Conservation (phyloP, 64 coral and sea anemone species). For the Trachythela sp. region DNA sequence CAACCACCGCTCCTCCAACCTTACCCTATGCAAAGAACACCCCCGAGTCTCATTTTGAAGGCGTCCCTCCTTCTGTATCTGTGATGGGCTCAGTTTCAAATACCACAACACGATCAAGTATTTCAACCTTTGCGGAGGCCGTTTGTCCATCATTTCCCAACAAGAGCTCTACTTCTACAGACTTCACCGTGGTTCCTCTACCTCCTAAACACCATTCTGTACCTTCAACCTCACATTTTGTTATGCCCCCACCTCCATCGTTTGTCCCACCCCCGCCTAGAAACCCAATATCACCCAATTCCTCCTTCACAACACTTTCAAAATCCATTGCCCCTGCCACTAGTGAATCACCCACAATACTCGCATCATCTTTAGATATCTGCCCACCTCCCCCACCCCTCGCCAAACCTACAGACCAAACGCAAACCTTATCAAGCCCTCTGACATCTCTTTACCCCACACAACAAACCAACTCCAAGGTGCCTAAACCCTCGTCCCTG, state of each 20-base stretch:
- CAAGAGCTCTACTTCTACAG: not conserved
- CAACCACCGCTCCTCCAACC: too few relatives aligned
- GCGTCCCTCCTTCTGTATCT: not conserved
- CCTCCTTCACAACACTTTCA: not conserved
- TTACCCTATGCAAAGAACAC: too few relatives aligned
- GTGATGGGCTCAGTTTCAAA: not conserved
- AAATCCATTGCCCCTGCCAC: not conserved
- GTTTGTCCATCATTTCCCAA: not conserved
- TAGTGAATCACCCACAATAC: not conserved
- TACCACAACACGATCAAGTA: not conserved
- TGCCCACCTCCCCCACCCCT: not conserved
- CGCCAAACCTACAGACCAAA: not conserved
- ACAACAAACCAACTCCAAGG: not conserved
- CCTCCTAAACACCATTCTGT: not conserved
- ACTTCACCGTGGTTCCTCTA: not conserved
- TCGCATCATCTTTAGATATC: not conserved
- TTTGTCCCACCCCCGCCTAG: not conserved
- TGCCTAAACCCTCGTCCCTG: not conserved
- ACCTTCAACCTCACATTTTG: not conserved
- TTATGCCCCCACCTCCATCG: not conserved
- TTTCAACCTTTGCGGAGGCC: not conserved
- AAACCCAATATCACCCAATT: not conserved
- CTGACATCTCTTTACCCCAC: not conserved
- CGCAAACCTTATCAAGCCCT: not conserved
- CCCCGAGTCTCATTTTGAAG: not conserved